Conservation (phyloP, 2,113 vertebrate genomes). For the Hemibagrus wyckioides region DNA sequence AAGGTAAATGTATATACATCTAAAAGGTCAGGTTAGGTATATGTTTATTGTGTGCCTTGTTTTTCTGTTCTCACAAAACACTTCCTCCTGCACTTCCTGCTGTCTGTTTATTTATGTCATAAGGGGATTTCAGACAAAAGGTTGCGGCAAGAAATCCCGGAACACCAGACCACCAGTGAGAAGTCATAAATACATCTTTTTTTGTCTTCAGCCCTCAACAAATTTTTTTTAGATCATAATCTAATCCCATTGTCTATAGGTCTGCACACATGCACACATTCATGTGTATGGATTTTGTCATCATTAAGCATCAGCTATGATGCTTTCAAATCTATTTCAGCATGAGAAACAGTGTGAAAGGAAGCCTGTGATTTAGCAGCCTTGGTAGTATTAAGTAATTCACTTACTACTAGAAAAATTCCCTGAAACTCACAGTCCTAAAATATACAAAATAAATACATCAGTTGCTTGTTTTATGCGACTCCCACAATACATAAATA, state of each 20-base stretch:
- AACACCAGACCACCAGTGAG: conserved; percentile 4
- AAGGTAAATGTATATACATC: neutral
- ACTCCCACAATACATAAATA: no score
- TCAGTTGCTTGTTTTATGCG: no score
- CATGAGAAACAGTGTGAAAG: neutral
- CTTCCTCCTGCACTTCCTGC: neutral
- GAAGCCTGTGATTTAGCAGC: neutral
- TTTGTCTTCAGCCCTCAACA: neutral
- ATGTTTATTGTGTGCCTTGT: neutral
- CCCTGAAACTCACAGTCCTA: no score
- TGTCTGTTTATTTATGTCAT: neutral
- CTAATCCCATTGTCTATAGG: neutral
- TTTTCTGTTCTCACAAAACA: neutral
- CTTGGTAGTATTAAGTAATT: neutral
- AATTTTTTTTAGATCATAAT: neutral
- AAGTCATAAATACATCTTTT: neutral
- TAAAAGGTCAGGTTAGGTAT: neutral
- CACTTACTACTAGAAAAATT: neutral
- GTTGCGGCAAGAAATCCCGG: neutral
- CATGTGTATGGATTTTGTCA: neutral
- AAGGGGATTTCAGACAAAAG: conserved; percentile 17
- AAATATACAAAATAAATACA: no score
- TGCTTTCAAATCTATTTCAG: no score
- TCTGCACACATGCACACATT: neutral
- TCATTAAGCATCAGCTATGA: no score